Conservation (phyloP, 2,888 invertebrate genomes). For the Himalopsyche tibetana region DNA sequence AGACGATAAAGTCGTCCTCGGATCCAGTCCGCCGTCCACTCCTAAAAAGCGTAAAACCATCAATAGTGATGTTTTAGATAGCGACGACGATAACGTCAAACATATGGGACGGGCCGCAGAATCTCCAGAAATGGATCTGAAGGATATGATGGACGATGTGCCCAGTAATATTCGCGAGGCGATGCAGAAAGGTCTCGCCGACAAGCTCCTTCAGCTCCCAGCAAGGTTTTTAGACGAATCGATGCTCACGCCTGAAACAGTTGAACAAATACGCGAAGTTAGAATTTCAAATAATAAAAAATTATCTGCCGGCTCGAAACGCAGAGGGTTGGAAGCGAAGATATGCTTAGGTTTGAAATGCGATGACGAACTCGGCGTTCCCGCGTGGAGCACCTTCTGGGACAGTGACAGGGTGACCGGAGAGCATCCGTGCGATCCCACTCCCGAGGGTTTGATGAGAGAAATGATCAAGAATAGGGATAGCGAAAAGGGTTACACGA, state of each 20-base stretch:
- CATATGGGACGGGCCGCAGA: not conserved
- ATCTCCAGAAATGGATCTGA: not conserved
- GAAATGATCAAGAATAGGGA: conserved; percentile 51
- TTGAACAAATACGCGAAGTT: conserved; percentile 74
- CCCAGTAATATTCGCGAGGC: not conserved
- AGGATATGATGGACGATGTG: not conserved
- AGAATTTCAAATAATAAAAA: not conserved
- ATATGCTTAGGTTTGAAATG: not conserved
- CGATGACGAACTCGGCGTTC: not conserved
- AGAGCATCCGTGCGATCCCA: conserved; percentile 45
- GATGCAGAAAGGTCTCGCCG: not conserved
- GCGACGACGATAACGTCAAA: not conserved
- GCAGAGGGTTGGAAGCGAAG: not conserved
- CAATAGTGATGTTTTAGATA: conserved; percentile 12
- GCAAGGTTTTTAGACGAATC: not conserved
- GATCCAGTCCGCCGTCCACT: conserved; percentile 47
- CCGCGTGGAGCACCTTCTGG: not conserved
- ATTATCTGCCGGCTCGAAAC: not conserved
- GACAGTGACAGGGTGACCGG: not conserved
- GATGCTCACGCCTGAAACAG: conserved; percentile 73
- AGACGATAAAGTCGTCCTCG: conserved; percentile 40
- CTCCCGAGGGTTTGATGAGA: conserved; percentile 52
- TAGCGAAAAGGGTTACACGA: conserved; percentile 43
- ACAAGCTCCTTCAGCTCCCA: not conserved
- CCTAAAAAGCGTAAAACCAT: conserved; percentile 50